Percentiles rank a stretch among this genome's conserved stretches.
Evolutionary conservation across 2,888 invertebrate genomes (phyloP).

Genomic region (Rhamnusium bicolor): DNA sequence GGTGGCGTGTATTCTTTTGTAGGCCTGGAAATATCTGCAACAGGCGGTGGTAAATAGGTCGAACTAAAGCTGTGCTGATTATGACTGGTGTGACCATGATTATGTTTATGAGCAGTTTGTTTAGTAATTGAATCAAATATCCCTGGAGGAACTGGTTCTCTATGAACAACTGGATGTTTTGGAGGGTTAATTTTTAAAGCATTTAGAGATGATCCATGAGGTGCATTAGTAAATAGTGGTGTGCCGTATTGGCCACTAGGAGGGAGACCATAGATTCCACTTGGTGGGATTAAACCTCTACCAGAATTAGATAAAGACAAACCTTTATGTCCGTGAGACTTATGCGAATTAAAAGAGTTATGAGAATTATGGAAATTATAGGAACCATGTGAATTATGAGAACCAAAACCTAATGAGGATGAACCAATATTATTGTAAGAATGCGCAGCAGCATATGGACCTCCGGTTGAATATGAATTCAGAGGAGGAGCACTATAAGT

Average conservation of each 20-base stretch:
- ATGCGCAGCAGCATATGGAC: slow-evolving; percentile 66
- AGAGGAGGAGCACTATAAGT: slow-evolving; percentile 65
- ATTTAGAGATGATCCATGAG: slow-evolving; percentile 47
- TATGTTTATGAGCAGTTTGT: slow-evolving; percentile 77
- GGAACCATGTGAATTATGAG: slow-evolving; percentile 13
- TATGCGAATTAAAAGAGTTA: slow-evolving; percentile 44
- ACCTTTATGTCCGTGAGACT: slow-evolving; percentile 48
- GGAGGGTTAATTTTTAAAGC: slow-evolving; percentile 65
- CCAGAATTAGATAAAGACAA: slow-evolving; percentile 54
- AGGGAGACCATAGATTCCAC: slow-evolving; percentile 77
- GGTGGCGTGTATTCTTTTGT: slow-evolving; percentile 70
- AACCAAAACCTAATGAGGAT: slow-evolving; percentile 24
- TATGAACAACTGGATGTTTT: slow-evolving; percentile 79
- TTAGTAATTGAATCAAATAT: slow-evolving; percentile 79
- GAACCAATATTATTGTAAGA: slow-evolving; percentile 64
- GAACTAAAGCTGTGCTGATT: slow-evolving; percentile 59
- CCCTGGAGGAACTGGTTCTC: slow-evolving; percentile 83
- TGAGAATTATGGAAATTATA: slow-evolving; percentile 36
- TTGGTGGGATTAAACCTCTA: slow-evolving; percentile 75
- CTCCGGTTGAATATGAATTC: slow-evolving; percentile 65
- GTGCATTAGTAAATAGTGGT: slow-evolving; percentile 60
- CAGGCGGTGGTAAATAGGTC: slow-evolving; percentile 78
- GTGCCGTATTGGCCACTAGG: slow-evolving; percentile 72
- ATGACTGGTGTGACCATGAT: slow-evolving; percentile 11
- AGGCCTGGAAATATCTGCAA: slow-evolving; percentile 70